Evolutionary conservation across 2,888 invertebrate species (phyloP).

Genomic region (Ormyrus nitidulus): DNA sequence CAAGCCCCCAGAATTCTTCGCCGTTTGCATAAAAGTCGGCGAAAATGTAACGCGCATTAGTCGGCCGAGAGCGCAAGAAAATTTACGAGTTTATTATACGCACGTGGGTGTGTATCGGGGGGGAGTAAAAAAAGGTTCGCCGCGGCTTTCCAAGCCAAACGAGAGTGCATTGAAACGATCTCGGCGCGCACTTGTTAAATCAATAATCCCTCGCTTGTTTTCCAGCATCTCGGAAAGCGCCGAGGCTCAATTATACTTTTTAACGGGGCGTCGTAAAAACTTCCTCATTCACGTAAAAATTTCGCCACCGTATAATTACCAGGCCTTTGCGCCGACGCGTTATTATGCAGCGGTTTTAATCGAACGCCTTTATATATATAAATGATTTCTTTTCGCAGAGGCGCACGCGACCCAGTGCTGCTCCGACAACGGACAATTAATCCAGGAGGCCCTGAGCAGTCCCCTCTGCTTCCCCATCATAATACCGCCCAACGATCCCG

Average conservation of each 20-base stretch:
- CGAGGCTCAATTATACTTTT: too few species aligned
- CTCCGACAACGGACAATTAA: constrained; percentile 78
- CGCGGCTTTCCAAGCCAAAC: background rate
- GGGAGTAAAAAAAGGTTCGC: background rate
- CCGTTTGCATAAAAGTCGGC: too few species aligned
- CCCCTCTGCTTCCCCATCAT: constrained; percentile 70
- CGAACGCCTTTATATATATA: background rate
- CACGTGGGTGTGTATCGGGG: background rate
- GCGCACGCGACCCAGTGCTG: constrained; percentile 80
- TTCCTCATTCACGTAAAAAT: too few species aligned
- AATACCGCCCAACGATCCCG: constrained; percentile 74
- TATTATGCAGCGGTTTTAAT: background rate
- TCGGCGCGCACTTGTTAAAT: too few species aligned
- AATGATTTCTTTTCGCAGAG: constrained; percentile 34
- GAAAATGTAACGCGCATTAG: too few species aligned
- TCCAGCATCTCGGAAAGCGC: too few species aligned
- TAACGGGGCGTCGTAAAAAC: too few species aligned
- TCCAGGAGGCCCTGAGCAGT: constrained; percentile 72
- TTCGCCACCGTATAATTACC: too few species aligned
- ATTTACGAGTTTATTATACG: constrained; percentile 9
- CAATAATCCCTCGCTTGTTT: too few species aligned
- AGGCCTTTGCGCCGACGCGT: too few species aligned
- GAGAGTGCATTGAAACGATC: too few species aligned
- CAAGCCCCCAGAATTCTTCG: too few species aligned
- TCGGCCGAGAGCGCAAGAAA: background rate